phyloP scores from a whole-genome alignment of 2,113 vertebrate species.

The Cervus canadensis region DNA sequence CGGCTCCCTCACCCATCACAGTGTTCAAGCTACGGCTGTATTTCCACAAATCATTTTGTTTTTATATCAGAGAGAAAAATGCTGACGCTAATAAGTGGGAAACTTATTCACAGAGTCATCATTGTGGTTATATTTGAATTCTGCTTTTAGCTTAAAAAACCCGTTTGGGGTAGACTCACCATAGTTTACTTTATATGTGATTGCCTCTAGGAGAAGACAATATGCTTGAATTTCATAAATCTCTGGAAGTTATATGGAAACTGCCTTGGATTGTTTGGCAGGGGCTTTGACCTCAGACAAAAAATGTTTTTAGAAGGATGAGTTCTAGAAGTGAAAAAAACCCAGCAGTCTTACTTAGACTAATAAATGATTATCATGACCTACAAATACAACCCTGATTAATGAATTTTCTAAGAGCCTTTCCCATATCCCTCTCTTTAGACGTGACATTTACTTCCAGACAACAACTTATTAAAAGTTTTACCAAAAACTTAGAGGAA shows the following conservation, averaged over 20 bases:
- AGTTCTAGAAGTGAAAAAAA: neutral
- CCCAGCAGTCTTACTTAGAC: neutral
- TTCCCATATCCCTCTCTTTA: neutral
- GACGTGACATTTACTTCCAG: conserved; percentile 51
- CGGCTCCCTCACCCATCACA: neutral
- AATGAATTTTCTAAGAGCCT: conserved; percentile 47
- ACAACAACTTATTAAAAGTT: conserved; percentile 61
- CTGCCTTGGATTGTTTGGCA: neutral
- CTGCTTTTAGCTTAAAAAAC: neutral
- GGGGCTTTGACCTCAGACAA: neutral
- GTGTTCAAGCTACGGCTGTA: neutral
- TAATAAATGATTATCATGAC: conserved; percentile 49
- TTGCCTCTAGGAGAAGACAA: neutral
- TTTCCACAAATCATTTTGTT: neutral
- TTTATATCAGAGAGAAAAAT: neutral
- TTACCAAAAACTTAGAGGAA: conserved; percentile 43
- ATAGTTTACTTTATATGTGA: neutral
- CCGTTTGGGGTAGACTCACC: neutral
- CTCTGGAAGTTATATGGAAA: neutral
- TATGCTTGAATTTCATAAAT: neutral
- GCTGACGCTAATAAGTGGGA: neutral
- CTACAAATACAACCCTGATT: conserved; percentile 52
- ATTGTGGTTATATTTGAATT: neutral
- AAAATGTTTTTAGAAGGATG: neutral
- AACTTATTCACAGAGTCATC: neutral